A percentile compares a stretch with the other conserved stretches of the same genome.
Evolutionary conservation across 1,140 invertebrate genomes (phyloP).

Genomic region (Armadillidium nasatum): DNA sequence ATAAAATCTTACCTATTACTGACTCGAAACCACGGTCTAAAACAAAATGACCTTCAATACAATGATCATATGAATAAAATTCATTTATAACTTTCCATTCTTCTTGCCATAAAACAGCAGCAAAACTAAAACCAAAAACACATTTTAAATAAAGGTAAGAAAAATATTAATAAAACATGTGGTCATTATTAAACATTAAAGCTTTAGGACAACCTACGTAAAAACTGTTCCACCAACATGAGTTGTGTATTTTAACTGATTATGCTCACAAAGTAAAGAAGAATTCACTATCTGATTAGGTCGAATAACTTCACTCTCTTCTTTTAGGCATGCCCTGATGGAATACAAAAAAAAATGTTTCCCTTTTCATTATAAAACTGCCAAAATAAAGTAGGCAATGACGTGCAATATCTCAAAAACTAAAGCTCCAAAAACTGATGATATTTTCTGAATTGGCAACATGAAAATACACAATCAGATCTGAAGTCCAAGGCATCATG

Average conservation of each 20-base stretch:
- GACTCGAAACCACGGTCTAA: conserved; percentile 25
- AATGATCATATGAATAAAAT: conserved; percentile 29
- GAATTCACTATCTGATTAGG: conserved; percentile 25
- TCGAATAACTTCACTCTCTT: conserved; percentile 16
- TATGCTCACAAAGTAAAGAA: conserved; percentile 29
- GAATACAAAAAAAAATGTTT: too few species aligned
- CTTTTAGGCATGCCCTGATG: conserved; percentile 31
- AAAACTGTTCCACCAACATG: neutral
- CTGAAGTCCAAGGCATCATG: too few species aligned
- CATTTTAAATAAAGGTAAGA: neutral
- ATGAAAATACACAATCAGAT: too few species aligned
- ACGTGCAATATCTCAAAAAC: too few species aligned
- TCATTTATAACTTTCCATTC: conserved; percentile 36
- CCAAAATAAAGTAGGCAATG: too few species aligned
- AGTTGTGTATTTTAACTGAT: conserved; percentile 22
- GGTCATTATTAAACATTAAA: neutral
- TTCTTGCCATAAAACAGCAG: conserved; percentile 39
- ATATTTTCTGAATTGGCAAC: too few species aligned
- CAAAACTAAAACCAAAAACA: conserved; percentile 9
- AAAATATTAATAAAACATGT: neutral
- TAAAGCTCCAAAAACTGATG: too few species aligned
- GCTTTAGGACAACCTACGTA: neutral
- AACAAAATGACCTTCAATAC: conserved; percentile 26
- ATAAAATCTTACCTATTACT: conserved; percentile 25
- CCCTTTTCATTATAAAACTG: too few species aligned